Conservation (phyloP, 2,888 invertebrate species). For the Heliconius cydno region DNA sequence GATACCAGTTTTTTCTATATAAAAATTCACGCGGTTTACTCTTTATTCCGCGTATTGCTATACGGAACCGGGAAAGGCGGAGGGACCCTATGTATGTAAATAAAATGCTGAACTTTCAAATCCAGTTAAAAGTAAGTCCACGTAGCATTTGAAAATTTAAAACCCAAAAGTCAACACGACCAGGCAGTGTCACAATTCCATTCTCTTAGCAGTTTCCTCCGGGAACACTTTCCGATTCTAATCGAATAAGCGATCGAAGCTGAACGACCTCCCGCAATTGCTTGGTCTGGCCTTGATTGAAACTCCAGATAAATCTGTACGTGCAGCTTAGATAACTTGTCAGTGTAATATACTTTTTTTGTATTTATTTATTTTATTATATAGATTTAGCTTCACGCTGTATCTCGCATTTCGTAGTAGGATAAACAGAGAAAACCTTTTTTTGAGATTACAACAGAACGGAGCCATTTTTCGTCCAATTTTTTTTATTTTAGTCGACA, state of each 20-base stretch:
- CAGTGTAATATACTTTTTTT: not conserved
- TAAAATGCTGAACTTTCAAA: not conserved
- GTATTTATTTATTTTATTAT: not conserved
- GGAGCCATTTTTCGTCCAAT: not conserved
- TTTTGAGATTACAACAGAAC: no score
- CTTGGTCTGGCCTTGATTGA: constrained; percentile 23
- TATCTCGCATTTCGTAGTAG: no score
- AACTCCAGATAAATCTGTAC: constrained; percentile 11
- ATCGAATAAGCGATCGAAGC: constrained; percentile 26
- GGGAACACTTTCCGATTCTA: constrained; percentile 33
- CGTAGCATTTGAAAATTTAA: constrained; percentile 5
- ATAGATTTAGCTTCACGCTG: no score
- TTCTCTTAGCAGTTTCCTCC: constrained; percentile 25
- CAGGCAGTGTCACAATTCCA: constrained; percentile 10
- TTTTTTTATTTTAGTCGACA: no score
- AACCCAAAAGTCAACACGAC: constrained; percentile 12
- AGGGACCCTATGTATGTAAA: not conserved
- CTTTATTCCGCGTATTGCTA: no score
- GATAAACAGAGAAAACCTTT: no score
- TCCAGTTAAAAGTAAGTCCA: not conserved
- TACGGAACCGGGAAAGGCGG: no score
- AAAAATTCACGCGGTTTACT: no score
- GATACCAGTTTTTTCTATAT: not conserved
- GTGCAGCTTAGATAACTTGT: not conserved
- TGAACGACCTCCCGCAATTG: constrained; percentile 15